Evolutionary conservation across 37 sponge, comb jelly and placozoan species (phyloP).

Genomic region (Oscarella lobularis): DNA sequence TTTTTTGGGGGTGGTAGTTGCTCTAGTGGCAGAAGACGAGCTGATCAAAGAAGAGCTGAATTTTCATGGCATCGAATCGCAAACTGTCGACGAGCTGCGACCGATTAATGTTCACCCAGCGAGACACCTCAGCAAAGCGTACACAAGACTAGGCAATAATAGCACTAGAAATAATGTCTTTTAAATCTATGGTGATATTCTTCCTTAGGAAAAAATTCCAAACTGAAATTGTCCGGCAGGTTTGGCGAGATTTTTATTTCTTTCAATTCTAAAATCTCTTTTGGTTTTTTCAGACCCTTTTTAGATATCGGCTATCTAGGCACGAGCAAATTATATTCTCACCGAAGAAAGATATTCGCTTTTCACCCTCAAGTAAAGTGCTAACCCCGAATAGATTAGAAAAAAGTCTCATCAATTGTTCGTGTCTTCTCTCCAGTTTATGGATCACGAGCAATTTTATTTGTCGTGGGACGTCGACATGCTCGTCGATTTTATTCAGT

Average conservation of each 20-base stretch:
- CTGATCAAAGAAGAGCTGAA: constrained; percentile 17
- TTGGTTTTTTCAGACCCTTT: constrained; percentile 11
- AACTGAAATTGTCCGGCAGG: constrained; percentile 51
- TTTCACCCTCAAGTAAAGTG: constrained; percentile 11
- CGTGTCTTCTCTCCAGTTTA: constrained; percentile 29
- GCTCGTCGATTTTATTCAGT: constrained; percentile 58
- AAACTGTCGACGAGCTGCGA: constrained; percentile 25
- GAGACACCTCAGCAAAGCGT: constrained; percentile 31
- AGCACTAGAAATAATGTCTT: neutral
- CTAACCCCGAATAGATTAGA: neutral
- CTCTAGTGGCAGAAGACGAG: constrained; percentile 58
- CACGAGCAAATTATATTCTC: constrained; percentile 54
- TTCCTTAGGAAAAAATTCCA: constrained; percentile 7
- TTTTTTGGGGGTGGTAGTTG: constrained; percentile 28
- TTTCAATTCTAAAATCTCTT: neutral
- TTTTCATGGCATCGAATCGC: constrained; percentile 17
- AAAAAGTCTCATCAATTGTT: neutral
- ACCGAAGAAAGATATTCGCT: neutral
- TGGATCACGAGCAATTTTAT: constrained; percentile 82
- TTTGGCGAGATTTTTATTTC: neutral
- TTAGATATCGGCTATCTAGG: constrained; percentile 42
- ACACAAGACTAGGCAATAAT: constrained; percentile 29
- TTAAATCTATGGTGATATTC: neutral
- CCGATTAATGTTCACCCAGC: constrained; percentile 56
- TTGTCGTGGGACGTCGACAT: constrained; percentile 60